These are phyloP conservation scores for Andrena cerasifolii DNA, from an alignment of 1,140 invertebrate genomes.

Conservation along the genomic window DNA sequence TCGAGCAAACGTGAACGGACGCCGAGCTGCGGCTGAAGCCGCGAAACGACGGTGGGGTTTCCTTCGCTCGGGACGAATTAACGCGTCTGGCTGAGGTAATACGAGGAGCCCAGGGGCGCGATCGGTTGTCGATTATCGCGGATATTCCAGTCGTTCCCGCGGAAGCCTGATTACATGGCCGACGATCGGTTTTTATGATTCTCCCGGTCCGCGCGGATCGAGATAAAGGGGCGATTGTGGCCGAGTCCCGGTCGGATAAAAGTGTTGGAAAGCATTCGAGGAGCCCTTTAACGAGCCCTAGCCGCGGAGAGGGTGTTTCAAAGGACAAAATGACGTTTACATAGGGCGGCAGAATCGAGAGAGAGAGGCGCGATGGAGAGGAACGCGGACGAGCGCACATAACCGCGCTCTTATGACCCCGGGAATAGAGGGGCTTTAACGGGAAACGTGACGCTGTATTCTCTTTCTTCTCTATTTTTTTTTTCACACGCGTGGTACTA, in stretches of 20 bases:
- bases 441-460: not conserved
- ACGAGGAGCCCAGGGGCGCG: not conserved
- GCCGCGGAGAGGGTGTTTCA: conserved; percentile 12
- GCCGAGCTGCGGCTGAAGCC: too few species aligned
- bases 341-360: conserved; percentile 12
- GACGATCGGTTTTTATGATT: conserved; percentile 43
- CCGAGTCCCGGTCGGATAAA: conserved; percentile 14
- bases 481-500: not conserved
- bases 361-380: conserved; percentile 2
- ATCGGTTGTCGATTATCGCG: conserved; percentile 26
- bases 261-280: conserved; percentile 21
- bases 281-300: conserved; percentile 28
- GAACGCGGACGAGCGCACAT: not conserved
- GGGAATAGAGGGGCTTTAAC: not conserved
- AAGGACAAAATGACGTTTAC: conserved; percentile 47
- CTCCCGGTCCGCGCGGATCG: not conserved
- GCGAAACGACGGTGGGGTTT: not conserved
- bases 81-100: not conserved
- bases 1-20: not conserved
- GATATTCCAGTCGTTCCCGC: conserved; percentile 11
- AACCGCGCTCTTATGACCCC: conserved; percentile 1
- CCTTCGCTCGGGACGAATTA: conserved; percentile 10
- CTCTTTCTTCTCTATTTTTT: too few species aligned
- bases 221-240: conserved; percentile 29
- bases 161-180: conserved; percentile 21